These are phyloP conservation scores for Forbesichthys agassizii DNA, from an alignment of 2,113 vertebrate species.

Conservation along the genomic window DNA sequence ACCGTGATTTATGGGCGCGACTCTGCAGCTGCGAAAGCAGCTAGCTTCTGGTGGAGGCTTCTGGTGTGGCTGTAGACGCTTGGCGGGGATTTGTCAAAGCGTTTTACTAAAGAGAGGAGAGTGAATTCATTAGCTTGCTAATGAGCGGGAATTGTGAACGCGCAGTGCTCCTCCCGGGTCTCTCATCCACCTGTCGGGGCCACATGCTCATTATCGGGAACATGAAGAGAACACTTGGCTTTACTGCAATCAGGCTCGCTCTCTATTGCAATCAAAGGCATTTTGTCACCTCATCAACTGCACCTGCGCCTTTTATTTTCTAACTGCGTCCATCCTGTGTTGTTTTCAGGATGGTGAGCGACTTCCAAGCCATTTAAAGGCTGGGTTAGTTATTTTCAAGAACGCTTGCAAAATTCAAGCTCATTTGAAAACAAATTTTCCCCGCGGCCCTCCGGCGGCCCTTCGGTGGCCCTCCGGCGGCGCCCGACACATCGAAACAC, in stretches of 20 bases:
- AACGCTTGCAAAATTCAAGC: no score
- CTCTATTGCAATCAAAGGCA: slow-evolving; percentile 49
- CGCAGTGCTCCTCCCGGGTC: slow-evolving; percentile 39
- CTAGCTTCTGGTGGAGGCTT: slow-evolving; percentile 5
- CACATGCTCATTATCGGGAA: slow-evolving; percentile 46
- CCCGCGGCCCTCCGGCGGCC: no score
- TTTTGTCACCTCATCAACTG: slow-evolving; percentile 52
- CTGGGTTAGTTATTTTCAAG: no score
- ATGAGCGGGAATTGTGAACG: slow-evolving; percentile 53
- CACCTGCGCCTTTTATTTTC: slow-evolving; percentile 23
- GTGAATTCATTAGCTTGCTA: slow-evolving; percentile 70
- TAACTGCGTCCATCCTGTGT: not conserved
- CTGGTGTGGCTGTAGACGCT: slow-evolving; percentile 47
- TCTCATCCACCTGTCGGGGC: slow-evolving; percentile 56
- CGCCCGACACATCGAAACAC: no score
- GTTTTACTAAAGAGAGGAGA: slow-evolving; percentile 53
- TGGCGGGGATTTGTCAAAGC: slow-evolving; percentile 63
- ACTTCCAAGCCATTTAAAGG: no score
- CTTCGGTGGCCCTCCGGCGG: no score
- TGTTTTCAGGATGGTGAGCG: not conserved
- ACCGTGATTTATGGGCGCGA: slow-evolving; percentile 44
- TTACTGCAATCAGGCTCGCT: slow-evolving; percentile 49
- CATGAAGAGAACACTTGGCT: not conserved
- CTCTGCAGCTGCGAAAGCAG: slow-evolving; percentile 52
- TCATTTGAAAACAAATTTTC: no score